phyloP scores from a whole-genome alignment of 2,888 invertebrate genomes.

The Darwinula stevensoni region DNA sequence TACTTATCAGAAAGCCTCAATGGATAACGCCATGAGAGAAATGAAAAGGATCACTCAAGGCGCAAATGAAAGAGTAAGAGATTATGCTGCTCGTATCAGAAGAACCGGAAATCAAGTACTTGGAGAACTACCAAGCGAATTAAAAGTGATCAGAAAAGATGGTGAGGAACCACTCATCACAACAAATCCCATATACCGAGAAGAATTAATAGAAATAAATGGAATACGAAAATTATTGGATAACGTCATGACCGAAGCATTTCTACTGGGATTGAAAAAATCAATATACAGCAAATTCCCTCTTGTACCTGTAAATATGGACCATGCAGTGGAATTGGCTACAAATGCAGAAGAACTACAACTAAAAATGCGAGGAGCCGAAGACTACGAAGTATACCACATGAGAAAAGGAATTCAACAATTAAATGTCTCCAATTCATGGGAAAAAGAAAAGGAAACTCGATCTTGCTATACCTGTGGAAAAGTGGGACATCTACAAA shows the following conservation, averaged over 20 bases:
- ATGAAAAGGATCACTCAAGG: conserved; percentile 2
- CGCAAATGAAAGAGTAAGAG: conserved; percentile 2
- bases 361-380: conserved; percentile 2
- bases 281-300: conserved; percentile 2
- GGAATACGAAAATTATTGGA: conserved; percentile 2
- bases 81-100: conserved; percentile 2
- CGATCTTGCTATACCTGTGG: conserved; percentile 2
- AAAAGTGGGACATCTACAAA: conserved; percentile 2
- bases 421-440: conserved; percentile 2
- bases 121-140: conserved; percentile 2
- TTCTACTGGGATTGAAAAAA: conserved; percentile 2
- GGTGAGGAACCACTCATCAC: conserved; percentile 2
- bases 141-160: conserved; percentile 2
- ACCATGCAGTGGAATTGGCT: conserved; percentile 2
- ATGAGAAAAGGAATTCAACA: conserved; percentile 2
- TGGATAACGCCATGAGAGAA: conserved; percentile 2
- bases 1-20: conserved; percentile 2
- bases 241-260: conserved; percentile 2
- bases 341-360: conserved; percentile 2
- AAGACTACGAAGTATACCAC: conserved; percentile 2
- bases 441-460: conserved; percentile 2
- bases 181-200: conserved; percentile 2
- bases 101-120: conserved; percentile 2
- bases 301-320: conserved; percentile 2
- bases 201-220: conserved; percentile 2